A percentile compares a stretch with the other conserved stretches of the same genome.
These are phyloP conservation scores for Urosaurus nigricauda DNA, from an alignment of 2,797 vertebrate species.

Conservation along the genomic window DNA sequence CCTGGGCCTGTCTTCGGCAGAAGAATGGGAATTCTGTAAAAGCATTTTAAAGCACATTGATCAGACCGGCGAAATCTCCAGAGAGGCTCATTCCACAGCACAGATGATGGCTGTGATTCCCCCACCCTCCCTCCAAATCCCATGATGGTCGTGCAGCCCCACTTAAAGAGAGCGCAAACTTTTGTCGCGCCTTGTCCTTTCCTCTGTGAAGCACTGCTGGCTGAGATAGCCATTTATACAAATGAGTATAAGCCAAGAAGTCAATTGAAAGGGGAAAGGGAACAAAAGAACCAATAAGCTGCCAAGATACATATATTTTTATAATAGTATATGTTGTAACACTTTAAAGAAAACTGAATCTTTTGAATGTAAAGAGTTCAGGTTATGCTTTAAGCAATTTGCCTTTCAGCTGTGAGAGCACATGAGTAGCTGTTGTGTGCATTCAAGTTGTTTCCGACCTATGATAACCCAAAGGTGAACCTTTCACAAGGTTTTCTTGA, in stretches of 20 bases:
- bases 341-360: too few relatives aligned
- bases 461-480: too few relatives aligned
- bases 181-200: neutral
- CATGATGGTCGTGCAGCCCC: neutral
- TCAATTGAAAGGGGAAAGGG: neutral
- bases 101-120: neutral
- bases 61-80: neutral
- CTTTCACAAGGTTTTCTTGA: too few relatives aligned
- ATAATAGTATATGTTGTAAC: too few relatives aligned
- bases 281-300: neutral
- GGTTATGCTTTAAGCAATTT: too few relatives aligned
- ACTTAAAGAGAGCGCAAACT: neutral
- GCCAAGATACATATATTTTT: neutral
- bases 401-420: too few relatives aligned
- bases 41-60: neutral
- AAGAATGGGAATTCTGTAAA: accelerated
- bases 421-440: too few relatives aligned
- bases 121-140: neutral
- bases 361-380: too few relatives aligned
- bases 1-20: accelerated
- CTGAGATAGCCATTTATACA: neutral
- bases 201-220: neutral
- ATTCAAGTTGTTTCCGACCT: too few relatives aligned
- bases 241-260: neutral
- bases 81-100: neutral